These are phyloP conservation scores for Selenia dentaria DNA, from an alignment of 2,888 invertebrate species.

Conservation along the genomic window DNA sequence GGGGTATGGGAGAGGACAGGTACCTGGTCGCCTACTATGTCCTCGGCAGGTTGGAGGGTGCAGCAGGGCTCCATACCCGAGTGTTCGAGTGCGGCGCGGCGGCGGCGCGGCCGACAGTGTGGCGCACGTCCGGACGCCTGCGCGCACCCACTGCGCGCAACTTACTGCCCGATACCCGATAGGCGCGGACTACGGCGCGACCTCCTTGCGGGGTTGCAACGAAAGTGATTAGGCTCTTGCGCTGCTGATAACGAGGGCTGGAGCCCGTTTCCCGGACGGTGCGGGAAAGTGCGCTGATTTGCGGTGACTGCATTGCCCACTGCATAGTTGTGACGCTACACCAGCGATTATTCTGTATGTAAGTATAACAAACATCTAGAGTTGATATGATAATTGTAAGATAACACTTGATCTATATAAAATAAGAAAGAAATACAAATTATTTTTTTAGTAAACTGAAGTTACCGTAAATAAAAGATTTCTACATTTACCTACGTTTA, in stretches of 20 bases:
- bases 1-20: slow-evolving; percentile 33
- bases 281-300: slow-evolving; percentile 36
- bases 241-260: slow-evolving; percentile 77
- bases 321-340: neutral
- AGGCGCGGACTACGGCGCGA: slow-evolving; percentile 61
- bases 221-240: slow-evolving; percentile 78
- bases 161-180: slow-evolving; percentile 48
- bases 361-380: too few relatives aligned
- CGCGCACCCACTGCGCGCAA: slow-evolving; percentile 60
- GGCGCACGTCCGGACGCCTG: slow-evolving; percentile 56
- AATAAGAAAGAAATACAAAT: too few relatives aligned
- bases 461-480: too few relatives aligned
- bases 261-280: slow-evolving; percentile 46
- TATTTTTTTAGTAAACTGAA: too few relatives aligned
- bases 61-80: slow-evolving; percentile 82
- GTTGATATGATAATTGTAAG: too few relatives aligned
- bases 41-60: slow-evolving; percentile 76
- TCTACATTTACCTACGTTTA: too few relatives aligned
- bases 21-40: slow-evolving; percentile 82
- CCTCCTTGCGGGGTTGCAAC: slow-evolving; percentile 77
- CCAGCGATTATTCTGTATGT: too few relatives aligned
- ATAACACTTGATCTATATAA: too few relatives aligned
- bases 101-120: slow-evolving; percentile 42
- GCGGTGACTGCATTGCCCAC: slow-evolving; percentile 10
- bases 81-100: slow-evolving; percentile 44